A percentile compares a stretch with the other conserved stretches of the same genome.
Conservation (phyloP, 1,140 invertebrate genomes). For the Eriosoma lanigerum region DNA sequence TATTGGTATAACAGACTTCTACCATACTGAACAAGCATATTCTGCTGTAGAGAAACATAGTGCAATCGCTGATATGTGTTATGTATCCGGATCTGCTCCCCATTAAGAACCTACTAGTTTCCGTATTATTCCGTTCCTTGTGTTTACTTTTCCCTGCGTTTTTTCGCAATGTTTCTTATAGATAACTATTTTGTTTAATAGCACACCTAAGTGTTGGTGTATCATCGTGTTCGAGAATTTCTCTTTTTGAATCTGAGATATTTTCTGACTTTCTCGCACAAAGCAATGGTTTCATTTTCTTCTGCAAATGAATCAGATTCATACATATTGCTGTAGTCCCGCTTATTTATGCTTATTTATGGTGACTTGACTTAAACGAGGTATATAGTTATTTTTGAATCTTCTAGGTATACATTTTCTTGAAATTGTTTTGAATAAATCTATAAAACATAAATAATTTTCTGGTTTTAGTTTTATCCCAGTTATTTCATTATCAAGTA, state of each 20-base stretch:
- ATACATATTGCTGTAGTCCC: conserved; percentile 22
- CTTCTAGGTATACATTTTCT: conserved; percentile 39
- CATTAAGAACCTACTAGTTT: conserved; percentile 27
- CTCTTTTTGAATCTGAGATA: conserved; percentile 9
- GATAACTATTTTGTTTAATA: too few species aligned
- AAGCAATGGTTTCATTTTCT: conserved; percentile 25
- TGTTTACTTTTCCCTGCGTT: conserved; percentile 24
- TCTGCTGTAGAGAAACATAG: too few species aligned
- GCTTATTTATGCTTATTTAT: conserved; percentile 18
- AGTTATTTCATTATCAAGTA: conserved; percentile 31
- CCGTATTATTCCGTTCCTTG: conserved; percentile 6
- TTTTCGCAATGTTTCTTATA: too few species aligned
- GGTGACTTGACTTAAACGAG: conserved; percentile 30
- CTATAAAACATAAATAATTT: conserved; percentile 21
- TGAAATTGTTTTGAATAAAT: conserved; percentile 13
- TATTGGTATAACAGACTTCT: too few species aligned
- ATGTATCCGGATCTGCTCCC: conserved; percentile 24
- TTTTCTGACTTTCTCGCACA: conserved; percentile 20
- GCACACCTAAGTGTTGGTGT: too few species aligned
- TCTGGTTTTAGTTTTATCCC: conserved; percentile 6
- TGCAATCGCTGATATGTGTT: too few species aligned
- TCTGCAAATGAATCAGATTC: conserved; percentile 36
- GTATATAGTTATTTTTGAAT: conserved; percentile 26
- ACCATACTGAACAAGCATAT: too few species aligned
- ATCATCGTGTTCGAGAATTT: too few species aligned